These are phyloP conservation scores for Pterostichus madidus DNA, from an alignment of 2,888 invertebrate species.

Conservation along the genomic window DNA sequence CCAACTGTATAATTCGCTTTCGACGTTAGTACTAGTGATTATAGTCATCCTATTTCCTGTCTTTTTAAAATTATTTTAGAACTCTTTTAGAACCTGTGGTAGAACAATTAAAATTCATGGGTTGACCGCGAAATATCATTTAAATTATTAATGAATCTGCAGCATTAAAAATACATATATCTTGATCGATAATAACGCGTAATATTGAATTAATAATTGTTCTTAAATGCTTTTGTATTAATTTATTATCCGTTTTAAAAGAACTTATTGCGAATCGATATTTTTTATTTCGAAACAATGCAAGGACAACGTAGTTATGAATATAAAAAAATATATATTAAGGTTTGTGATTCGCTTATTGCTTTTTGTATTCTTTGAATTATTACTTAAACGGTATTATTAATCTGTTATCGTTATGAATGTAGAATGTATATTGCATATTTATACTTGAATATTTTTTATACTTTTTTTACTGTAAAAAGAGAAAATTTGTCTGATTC, in stretches of 20 bases:
- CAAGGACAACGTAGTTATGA: constrained; percentile 49
- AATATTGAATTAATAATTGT: constrained; percentile 63
- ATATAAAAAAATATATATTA: constrained; percentile 35
- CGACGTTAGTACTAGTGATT: too few relatives aligned
- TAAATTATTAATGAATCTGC: constrained; percentile 58
- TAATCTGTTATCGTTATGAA: constrained; percentile 7
- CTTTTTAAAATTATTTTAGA: neutral
- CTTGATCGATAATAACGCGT: constrained; percentile 56
- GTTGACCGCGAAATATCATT: constrained; percentile 32
- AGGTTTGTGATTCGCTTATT: constrained; percentile 12
- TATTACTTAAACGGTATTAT: neutral
- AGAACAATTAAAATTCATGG: constrained; percentile 32
- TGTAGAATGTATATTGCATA: constrained; percentile 8
- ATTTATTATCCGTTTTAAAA: constrained; percentile 36
- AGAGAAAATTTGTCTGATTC: too few relatives aligned
- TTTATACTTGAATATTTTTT: neutral
- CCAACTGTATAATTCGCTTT: too few relatives aligned
- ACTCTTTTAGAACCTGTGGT: neutral
- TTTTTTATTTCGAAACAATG: constrained; percentile 54
- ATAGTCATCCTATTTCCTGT: too few relatives aligned
- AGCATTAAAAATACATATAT: constrained; percentile 55
- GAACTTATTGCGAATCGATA: constrained; percentile 14
- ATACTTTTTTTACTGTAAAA: neutral
- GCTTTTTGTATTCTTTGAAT: constrained; percentile 36
- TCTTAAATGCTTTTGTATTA: constrained; percentile 51